Percentiles rank a stretch among this genome's conserved stretches.
These are phyloP conservation scores for Bursaphelenchus mucronatus DNA, from an alignment of 1,140 invertebrate genomes.

Conservation along the genomic window DNA sequence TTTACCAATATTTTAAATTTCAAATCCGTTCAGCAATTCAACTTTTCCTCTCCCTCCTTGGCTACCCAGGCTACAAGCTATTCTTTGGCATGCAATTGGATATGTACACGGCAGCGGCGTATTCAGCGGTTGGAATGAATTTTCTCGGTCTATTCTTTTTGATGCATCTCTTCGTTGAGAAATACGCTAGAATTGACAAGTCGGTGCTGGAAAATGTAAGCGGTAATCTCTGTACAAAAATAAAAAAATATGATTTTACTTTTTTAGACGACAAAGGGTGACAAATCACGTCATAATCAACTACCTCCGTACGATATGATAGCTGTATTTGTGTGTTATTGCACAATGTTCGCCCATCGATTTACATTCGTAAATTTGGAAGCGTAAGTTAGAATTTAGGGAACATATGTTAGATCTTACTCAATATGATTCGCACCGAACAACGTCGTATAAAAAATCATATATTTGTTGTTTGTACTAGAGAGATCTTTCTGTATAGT, in stretches of 20 bases:
- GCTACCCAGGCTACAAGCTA: constrained; percentile 54
- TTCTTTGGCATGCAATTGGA: constrained; percentile 55
- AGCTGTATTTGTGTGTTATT: constrained; percentile 29
- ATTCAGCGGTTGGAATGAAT: constrained; percentile 43
- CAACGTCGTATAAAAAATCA: no score
- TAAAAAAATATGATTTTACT: neutral
- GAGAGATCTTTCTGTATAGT: no score
- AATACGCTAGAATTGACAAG: constrained; percentile 29
- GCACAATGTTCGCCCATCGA: constrained; percentile 32
- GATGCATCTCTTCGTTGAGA: constrained; percentile 31
- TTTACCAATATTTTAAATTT: no score
- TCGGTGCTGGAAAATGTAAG: neutral
- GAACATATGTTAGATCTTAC: constrained; percentile 29
- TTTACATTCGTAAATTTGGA: constrained; percentile 38
- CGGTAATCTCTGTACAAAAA: neutral
- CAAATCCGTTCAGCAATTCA: constrained; percentile 52
- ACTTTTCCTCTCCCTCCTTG: constrained; percentile 37
- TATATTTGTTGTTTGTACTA: no score
- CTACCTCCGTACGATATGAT: constrained; percentile 24
- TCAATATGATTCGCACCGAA: no score
- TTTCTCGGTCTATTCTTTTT: constrained; percentile 38
- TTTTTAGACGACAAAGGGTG: constrained; percentile 7
- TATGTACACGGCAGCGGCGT: constrained; percentile 63
- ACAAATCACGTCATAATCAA: neutral
- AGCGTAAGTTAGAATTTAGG: constrained; percentile 21